Conservation (phyloP, 2,888 invertebrate genomes). For the Miltochrista miniata region DNA sequence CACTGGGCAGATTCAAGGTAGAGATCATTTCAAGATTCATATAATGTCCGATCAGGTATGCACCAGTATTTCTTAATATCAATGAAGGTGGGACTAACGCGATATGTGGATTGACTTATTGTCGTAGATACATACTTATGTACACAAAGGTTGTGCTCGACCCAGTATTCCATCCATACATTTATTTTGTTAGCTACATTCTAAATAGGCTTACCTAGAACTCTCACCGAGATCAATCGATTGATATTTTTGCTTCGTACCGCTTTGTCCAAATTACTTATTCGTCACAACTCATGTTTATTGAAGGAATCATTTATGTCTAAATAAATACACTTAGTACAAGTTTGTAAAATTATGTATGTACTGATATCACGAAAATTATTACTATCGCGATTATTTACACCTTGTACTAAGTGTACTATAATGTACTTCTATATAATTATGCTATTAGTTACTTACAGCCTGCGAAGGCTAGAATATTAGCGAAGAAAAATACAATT, state of each 20-base stretch:
- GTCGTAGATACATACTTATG: slow-evolving; percentile 68
- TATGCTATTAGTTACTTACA: slow-evolving; percentile 62
- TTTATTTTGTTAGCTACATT: slow-evolving; percentile 50
- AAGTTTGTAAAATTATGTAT: neutral
- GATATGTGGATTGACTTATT: slow-evolving; percentile 80
- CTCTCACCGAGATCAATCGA: slow-evolving; percentile 62
- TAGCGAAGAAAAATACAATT: slow-evolving; percentile 28
- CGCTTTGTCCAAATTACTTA: slow-evolving; percentile 40
- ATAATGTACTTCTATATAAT: slow-evolving; percentile 68
- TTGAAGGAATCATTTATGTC: slow-evolving; percentile 44
- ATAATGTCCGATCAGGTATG: slow-evolving; percentile 50
- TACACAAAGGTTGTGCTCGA: slow-evolving; percentile 71
- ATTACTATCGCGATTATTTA: too few relatives aligned
- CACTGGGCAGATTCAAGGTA: slow-evolving; percentile 81
- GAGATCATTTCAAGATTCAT: slow-evolving; percentile 83
- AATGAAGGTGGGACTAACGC: slow-evolving; percentile 67
- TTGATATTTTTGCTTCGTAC: slow-evolving; percentile 41
- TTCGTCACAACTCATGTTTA: slow-evolving; percentile 34
- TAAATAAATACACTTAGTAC: slow-evolving; percentile 35
- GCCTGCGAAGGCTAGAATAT: slow-evolving; percentile 34
- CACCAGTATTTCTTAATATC: slow-evolving; percentile 51
- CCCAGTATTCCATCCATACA: slow-evolving; percentile 70
- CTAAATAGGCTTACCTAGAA: slow-evolving; percentile 50
- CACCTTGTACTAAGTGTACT: neutral
- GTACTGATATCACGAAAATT: neutral